These are phyloP conservation scores for Lathronympha strigana DNA, from an alignment of 2,888 invertebrate species.

Conservation along the genomic window DNA sequence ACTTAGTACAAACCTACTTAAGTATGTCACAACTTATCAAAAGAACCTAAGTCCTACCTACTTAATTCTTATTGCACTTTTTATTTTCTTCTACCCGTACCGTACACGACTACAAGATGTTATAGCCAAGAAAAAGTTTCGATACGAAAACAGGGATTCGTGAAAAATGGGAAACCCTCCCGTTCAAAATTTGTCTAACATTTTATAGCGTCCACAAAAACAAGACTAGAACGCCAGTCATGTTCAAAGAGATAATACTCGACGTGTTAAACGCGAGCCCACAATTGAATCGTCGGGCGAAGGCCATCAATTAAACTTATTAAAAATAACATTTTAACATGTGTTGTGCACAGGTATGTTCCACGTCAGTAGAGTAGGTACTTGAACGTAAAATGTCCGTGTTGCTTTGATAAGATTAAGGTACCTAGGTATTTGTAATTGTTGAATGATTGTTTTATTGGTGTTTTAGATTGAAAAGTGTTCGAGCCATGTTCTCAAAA, in stretches of 20 bases:
- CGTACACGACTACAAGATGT: background rate
- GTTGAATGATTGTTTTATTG: slow-evolving; percentile 27
- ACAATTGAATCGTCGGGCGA: slow-evolving; percentile 35
- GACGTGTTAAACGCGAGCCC: slow-evolving; percentile 27
- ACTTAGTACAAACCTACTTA: no score
- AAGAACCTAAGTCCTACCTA: no score
- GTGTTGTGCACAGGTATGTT: slow-evolving; percentile 18
- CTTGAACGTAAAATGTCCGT: slow-evolving; percentile 31
- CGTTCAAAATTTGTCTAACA: slow-evolving; percentile 17
- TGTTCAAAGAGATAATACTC: slow-evolving; percentile 23
- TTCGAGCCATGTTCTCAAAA: background rate
- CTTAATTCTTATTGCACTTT: no score
- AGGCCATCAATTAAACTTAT: slow-evolving; percentile 38
- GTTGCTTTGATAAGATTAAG: slow-evolving; percentile 41
- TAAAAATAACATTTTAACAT: slow-evolving; percentile 39
- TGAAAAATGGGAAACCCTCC: background rate
- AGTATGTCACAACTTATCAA: no score
- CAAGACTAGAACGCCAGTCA: slow-evolving; percentile 21
- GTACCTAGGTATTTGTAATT: slow-evolving; percentile 23
- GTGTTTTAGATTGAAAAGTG: slow-evolving; percentile 9
- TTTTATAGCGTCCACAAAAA: slow-evolving; percentile 10
- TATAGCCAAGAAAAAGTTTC: background rate
- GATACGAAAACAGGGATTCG: background rate
- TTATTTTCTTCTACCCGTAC: background rate
- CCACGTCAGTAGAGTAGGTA: slow-evolving; percentile 33